A percentile compares a stretch with the other conserved stretches of the same genome.
phyloP scores from a whole-genome alignment of 30 jellyfish, hydroid and myxozoan species.

The Mastigias papua region DNA sequence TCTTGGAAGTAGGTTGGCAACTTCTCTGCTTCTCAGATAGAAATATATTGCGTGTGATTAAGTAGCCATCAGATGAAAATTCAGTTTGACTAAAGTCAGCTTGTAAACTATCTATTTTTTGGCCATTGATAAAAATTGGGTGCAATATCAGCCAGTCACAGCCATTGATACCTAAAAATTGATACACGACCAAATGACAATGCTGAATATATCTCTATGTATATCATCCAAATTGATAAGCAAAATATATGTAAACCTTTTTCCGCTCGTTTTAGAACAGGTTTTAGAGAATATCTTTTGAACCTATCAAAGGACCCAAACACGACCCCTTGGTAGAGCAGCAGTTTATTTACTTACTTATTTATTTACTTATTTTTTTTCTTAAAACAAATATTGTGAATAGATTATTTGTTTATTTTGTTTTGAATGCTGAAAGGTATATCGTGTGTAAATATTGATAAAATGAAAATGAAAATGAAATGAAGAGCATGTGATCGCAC shows the following conservation, averaged over 20 bases:
- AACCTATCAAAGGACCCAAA: no score
- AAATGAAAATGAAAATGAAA: no score
- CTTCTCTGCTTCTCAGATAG: neutral
- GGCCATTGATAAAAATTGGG: neutral
- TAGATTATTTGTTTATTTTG: no score
- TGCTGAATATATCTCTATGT: no score
- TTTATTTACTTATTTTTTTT: no score
- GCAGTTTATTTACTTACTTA: no score
- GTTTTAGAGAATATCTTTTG: no score
- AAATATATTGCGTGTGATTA: neutral
- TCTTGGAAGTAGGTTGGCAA: neutral
- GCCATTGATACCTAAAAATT: neutral
- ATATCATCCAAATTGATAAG: neutral
- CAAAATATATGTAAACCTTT: no score
- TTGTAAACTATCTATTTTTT: neutral
- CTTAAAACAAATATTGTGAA: neutral
- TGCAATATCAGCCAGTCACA: neutral
- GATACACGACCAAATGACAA: neutral
- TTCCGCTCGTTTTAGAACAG: no score
- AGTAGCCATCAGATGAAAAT: neutral
- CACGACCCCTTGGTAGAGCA: no score
- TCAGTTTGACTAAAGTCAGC: neutral
- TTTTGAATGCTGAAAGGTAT: no score
- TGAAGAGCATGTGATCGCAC: neutral
- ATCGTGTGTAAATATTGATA: no score